These are phyloP conservation scores for Latrodectus geometricus DNA, from an alignment of 1,140 invertebrate species.

Conservation along the genomic window DNA sequence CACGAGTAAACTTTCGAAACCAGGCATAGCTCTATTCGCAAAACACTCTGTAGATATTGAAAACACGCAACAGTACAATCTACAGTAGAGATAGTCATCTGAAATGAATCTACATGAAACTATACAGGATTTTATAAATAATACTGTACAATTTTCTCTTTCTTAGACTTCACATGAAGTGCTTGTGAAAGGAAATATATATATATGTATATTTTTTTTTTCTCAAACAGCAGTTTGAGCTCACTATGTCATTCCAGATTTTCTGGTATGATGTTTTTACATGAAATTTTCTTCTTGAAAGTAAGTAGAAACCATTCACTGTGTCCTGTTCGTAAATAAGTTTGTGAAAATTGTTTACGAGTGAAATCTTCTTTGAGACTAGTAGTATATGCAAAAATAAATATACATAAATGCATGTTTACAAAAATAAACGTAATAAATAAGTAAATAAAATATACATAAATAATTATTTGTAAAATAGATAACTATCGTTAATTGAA, in stretches of 20 bases:
- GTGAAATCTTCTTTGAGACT: too few species aligned
- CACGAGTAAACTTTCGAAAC: conserved; percentile 16
- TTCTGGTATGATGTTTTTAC: neutral
- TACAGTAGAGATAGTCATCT: conserved; percentile 37
- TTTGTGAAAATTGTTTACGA: too few species aligned
- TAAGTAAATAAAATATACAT: too few species aligned
- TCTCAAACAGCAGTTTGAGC: neutral
- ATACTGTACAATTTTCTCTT: conserved; percentile 39
- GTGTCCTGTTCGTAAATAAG: too few species aligned
- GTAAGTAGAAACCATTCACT: too few species aligned
- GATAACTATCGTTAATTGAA: too few species aligned
- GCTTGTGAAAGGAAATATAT: neutral
- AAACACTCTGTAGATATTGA: conserved; percentile 32
- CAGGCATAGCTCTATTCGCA: conserved; percentile 54
- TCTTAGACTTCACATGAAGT: neutral
- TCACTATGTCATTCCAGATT: neutral
- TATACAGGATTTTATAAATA: conserved; percentile 57
- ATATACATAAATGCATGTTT: too few species aligned
- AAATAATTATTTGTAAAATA: too few species aligned
- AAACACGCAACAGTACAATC: conserved; percentile 46
- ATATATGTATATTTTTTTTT: neutral
- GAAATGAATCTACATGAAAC: conserved; percentile 53
- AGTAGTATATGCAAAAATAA: too few species aligned
- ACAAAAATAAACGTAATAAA: too few species aligned
- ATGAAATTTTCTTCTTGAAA: too few species aligned